A percentile compares a stretch with the other conserved stretches of the same genome.
phyloP scores from a whole-genome alignment of 2,113 vertebrate species.

The Notarius lentiginosus region DNA sequence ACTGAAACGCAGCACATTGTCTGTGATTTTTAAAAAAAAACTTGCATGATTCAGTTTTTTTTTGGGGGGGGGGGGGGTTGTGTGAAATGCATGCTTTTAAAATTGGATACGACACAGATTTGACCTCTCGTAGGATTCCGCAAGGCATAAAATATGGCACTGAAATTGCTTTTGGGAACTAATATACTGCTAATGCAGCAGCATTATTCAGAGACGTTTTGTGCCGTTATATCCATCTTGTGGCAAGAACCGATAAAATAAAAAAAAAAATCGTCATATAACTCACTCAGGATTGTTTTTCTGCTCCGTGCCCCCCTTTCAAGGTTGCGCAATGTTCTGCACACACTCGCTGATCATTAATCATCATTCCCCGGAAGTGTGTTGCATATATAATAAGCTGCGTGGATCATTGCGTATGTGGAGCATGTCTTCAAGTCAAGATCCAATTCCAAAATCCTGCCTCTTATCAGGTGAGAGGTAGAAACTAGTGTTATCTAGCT shows the following conservation, averaged over 20 bases:
- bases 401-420: not conserved
- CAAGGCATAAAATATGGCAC: not conserved
- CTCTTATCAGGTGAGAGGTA: too few relatives aligned
- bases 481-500: not conserved
- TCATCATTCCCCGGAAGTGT: not conserved
- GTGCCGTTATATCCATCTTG: conserved; percentile 1
- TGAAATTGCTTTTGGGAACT: conserved; percentile 15
- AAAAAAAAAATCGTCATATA: not conserved
- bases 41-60: not conserved
- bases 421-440: not conserved
- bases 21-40: not conserved
- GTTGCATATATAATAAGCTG: not conserved
- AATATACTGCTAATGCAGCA: conserved; percentile 11
- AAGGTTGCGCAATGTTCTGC: conserved; percentile 2
- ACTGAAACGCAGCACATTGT: not conserved
- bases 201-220: not conserved
- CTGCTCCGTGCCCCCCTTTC: not conserved
- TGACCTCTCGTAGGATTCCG: not conserved
- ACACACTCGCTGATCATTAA: not conserved
- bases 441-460: not conserved
- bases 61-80: not conserved
- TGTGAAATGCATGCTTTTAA: not conserved
- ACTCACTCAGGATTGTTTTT: not conserved
- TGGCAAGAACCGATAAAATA: not conserved
- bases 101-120: not conserved